Base-by-base conservation (phyloP, 2,113 vertebrate genomes). In the Petroica traversi region DNA sequence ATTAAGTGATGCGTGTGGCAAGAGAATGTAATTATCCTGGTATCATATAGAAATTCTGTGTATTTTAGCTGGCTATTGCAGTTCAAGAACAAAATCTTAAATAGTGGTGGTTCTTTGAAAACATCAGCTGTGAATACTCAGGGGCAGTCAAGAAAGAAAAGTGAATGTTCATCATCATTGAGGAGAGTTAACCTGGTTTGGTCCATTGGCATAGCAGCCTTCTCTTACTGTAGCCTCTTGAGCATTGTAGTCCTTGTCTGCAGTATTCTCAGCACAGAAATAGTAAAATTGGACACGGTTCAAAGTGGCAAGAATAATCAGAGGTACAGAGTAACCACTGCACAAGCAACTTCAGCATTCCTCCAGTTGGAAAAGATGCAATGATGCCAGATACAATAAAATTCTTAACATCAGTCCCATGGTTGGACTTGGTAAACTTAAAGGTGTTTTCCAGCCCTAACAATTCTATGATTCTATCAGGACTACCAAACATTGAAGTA, bases 201-300 rank as follows among this genome's bases (percentile, higher is more conserved):
- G 18, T 43, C 24, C 14, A 12, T 43, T 72, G 48, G 40, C 45
- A 24, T 26, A 52, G 36, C 40, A 85, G 38, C 26, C 48, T 78
- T 64, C 40, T 85, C 66, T 89, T 28, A 17, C 29, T 85, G 29
- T 54, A 71, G 8, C 29, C 16, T 38, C 57, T 82, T 71, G 49
- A 81, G 24, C 18, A 4, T 45, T 36, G 22, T 61, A 34, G 55
- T 84, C 59, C 20, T 73, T 0, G 0, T 68, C 45, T 5, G 1
- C 67, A 33, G 9, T 36, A 31, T 64, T 92, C 31, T 83, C 5
- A 2, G 11, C 13, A 13, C 3, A 40, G 45, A 15, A 68, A 14
- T 0, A 29, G 22, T 34, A 41, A 75, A 92, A 80, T 23, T 20
- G 40, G 58, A 54, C 11, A 12, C 62, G 28, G 34, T 84, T 86